phyloP scores from a whole-genome alignment of 2,888 invertebrate genomes.

The Volucella inflata region DNA sequence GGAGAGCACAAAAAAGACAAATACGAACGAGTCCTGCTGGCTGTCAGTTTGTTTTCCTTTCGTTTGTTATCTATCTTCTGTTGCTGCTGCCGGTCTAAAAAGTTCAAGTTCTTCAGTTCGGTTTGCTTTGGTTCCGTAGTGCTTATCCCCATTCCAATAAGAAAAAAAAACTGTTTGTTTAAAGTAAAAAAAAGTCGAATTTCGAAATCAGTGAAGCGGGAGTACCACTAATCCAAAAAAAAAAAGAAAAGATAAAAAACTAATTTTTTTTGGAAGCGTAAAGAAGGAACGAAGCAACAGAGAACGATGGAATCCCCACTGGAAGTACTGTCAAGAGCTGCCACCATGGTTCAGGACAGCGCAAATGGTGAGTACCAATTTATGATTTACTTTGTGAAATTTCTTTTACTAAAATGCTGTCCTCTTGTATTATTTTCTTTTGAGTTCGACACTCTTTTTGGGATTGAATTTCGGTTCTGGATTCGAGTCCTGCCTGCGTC shows the following conservation, averaged over 20 bases:
- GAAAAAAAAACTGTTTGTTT: not conserved
- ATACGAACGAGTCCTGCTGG: slow-evolving; percentile 42
- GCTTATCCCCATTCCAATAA: slow-evolving; percentile 30
- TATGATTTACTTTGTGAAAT: not conserved
- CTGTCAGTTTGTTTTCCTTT: slow-evolving; percentile 54
- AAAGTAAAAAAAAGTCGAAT: not conserved
- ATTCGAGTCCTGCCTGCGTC: too few species aligned
- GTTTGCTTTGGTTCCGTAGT: slow-evolving; percentile 1
- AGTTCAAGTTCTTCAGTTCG: slow-evolving; percentile 21
- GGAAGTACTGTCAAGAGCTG: slow-evolving; percentile 94
- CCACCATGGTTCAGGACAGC: slow-evolving; percentile 94
- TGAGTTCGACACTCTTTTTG: not conserved
- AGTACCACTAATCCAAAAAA: not conserved
- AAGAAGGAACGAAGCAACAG: not conserved
- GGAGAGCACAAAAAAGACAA: slow-evolving; percentile 22
- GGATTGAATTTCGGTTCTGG: too few species aligned
- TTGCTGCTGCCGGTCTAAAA: slow-evolving; percentile 48
- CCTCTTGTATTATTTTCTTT: not conserved
- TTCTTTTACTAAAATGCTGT: not conserved
- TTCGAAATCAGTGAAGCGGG: not conserved
- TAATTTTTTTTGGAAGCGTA: not conserved
- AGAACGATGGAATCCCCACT: slow-evolving; percentile 89
- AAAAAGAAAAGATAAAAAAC: not conserved
- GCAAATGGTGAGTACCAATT: slow-evolving; percentile 81
- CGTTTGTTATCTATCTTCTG: slow-evolving; percentile 21